Evolutionary conservation across 1,140 invertebrate species (phyloP), one percentile per base, ranked within the genome.

Genomic region (Delia radicum): DNA sequence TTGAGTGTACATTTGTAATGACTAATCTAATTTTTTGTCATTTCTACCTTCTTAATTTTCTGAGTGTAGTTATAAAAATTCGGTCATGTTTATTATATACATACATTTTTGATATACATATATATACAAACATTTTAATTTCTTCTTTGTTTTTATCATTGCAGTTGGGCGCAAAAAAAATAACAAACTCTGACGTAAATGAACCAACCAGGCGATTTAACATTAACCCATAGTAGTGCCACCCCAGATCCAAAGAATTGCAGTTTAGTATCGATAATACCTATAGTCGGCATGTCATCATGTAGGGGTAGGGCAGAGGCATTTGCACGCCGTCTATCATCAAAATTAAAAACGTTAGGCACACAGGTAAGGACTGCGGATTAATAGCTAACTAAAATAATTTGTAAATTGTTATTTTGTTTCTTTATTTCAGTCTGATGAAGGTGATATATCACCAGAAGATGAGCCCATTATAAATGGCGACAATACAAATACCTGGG

Each of bases 291-390:
- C 73, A 92, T 92, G 89, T 94, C 92, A 83, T 94, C 92, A 84
- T 95, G 93, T 83, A 89, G 93, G 61, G 91, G 91, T 31, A 89
- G 92, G 73, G 93, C 93, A 18, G 93, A 94, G 82, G 92, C 93
- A 48, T 94, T 95, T 81, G 93, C 94, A 65, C 88, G 92, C 75
- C 91, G 91, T 79, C 87, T 95, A 73, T 93, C 94, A 79, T 90
- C 90, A 28, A 91, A 92, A 76, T 87, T 95, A 73, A 90, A 90
- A 76, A 91, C 91, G 55, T 87, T 94, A 71, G 91, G 91, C 18
- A 85, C 88, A 62, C 87, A 90, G 67, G 86, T 86, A 69, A 73
- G 15, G 12, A 33, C 18, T 61, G 72, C 48, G 15, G 12, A 33
- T 33, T 61, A 28, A 48, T 21, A 3, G 10, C 3, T 6, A 55